phyloP scores from a whole-genome alignment of 2,888 invertebrate genomes.

The Helicoverpa assulta region DNA sequence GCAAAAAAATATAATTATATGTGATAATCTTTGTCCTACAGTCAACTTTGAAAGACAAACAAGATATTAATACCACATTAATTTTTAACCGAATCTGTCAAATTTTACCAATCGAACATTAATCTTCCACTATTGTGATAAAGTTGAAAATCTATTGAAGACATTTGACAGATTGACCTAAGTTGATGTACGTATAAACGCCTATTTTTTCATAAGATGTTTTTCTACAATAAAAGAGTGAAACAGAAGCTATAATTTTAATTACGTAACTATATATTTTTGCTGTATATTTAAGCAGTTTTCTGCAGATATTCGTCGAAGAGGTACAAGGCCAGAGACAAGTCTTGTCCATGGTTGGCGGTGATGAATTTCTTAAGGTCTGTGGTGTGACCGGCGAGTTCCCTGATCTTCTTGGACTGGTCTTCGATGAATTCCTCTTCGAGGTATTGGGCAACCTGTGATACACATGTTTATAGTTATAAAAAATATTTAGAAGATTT shows the following conservation, averaged over 20 bases:
- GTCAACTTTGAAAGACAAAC: neutral
- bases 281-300: constrained; percentile 68
- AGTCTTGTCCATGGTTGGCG: constrained; percentile 87
- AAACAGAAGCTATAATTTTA: constrained; percentile 21
- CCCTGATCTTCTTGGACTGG: constrained; percentile 92
- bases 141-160: no score
- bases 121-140: no score
- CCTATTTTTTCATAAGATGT: neutral
- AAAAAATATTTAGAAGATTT: neutral
- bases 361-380: constrained; percentile 93
- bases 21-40: neutral
- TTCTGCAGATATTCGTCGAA: constrained; percentile 93
- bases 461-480: constrained; percentile 6
- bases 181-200: neutral
- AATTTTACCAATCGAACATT: no score
- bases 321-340: constrained; percentile 92
- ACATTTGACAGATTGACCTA: no score
- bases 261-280: constrained; percentile 22
- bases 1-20: neutral
- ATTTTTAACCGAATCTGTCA: neutral
- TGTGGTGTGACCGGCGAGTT: constrained; percentile 93
- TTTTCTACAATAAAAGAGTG: constrained; percentile 12
- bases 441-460: constrained; percentile 92
- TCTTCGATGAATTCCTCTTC: constrained; percentile 94
- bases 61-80: neutral